Base-by-base conservation (phyloP, 2,888 invertebrate genomes). In the Brachyptera putata region DNA sequence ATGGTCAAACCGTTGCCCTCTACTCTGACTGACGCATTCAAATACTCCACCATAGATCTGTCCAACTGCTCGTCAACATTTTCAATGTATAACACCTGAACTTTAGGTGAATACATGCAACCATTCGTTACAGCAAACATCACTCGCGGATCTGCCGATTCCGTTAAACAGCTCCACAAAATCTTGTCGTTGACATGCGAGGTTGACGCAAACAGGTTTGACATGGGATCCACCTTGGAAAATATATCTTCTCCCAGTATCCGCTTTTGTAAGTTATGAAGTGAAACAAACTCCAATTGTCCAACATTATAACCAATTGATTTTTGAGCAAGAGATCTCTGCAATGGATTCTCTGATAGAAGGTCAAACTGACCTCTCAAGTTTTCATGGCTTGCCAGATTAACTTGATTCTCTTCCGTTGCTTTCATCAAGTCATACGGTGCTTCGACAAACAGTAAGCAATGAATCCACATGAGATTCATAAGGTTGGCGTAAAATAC, bases 381-480 rank as follows among this genome's bases (percentile, higher is more conserved):
- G 0, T 3, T 13, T n/a, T 16, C 22, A 4, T 14, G n/a, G n/a
- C n/a, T n/a, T n/a, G n/a, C n/a, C n/a, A n/a, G n/a, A n/a, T n/a
- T n/a, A 3, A 5, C 21, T 43, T 43, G 16, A 18, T 3, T 16
- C 43, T 43, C 43, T 18, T 21, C 37, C 3, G n/a, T 30, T n/a
- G 7, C 16, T 7, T 36, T n/a, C 11, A 36, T n/a, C n/a, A n/a
- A n/a, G n/a, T n/a, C n/a, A n/a, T n/a, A n/a, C 11, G 16, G 22
- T 1, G 53, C 34, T 55, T 62, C 61, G 9, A 64, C 39, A 1
- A 26, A 18, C 9, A 76, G 34, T 2, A 68, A 62, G 1, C 72
- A 65, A 57, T 76, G 76, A 18, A 75, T 61, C 61, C 74, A 72
- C 66, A 75, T 65, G 13, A 76, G 66, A 67, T 76, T 76, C 69